Evolutionary conservation across 2,113 vertebrate genomes (phyloP).

Genomic region (Azemiops feae): DNA sequence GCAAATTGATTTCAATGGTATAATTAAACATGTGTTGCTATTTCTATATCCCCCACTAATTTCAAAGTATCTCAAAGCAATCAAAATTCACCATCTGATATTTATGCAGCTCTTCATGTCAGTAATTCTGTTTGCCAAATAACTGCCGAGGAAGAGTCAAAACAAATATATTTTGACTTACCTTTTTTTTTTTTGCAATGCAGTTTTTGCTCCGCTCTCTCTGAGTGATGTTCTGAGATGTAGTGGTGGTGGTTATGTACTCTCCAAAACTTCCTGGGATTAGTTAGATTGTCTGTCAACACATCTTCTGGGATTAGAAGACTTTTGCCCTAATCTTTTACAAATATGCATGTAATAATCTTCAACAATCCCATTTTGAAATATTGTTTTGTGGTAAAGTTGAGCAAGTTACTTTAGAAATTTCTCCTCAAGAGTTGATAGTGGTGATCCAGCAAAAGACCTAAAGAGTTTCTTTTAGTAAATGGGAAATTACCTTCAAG

Average conservation of each 20-base stretch:
- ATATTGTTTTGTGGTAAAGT: neutral
- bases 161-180: neutral
- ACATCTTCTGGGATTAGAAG: constrained; percentile 2
- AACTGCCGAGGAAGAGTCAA: neutral
- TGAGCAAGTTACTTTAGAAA: neutral
- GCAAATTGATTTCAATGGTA: neutral
- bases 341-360: neutral
- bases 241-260: neutral
- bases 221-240: too few species aligned
- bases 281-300: neutral
- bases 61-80: neutral
- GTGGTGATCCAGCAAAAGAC: neutral
- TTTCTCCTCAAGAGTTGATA: neutral
- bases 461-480: neutral
- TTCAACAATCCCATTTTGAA: neutral
- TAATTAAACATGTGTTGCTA: neutral
- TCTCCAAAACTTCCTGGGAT: constrained; percentile 4
- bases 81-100: neutral
- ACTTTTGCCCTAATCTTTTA: neutral
- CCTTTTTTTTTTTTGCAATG: neutral
- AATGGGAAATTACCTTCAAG: neutral
- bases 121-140: neutral
- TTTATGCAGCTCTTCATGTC: neutral
- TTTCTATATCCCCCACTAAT: neutral
- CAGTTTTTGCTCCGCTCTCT: neutral